A percentile compares a stretch with the other conserved stretches of the same genome.
Evolutionary conservation across 2,888 invertebrate species (phyloP).

Genomic region (Cetonia aurata): DNA sequence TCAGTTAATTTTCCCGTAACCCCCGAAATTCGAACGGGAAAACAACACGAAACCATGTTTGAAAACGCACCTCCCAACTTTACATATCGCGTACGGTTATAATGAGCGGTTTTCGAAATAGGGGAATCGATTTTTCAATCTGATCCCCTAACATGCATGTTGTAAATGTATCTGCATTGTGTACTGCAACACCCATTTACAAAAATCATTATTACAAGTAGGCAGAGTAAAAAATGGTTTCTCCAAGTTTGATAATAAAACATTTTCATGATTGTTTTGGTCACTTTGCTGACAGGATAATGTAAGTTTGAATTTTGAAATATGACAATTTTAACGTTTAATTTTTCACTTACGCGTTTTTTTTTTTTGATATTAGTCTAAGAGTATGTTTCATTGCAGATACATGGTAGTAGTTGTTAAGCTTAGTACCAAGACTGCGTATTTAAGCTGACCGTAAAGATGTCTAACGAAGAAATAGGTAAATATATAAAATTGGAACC

Average conservation of each 20-base stretch:
- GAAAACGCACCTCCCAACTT: constrained; percentile 1
- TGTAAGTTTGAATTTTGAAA: constrained; percentile 45
- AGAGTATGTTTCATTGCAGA: constrained; percentile 36
- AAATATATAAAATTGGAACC: constrained; percentile 32
- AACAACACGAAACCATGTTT: constrained; percentile 5
- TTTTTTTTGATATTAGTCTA: constrained; percentile 9
- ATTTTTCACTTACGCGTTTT: constrained; percentile 13
- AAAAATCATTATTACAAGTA: constrained; percentile 40
- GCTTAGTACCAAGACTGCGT: constrained; percentile 4
- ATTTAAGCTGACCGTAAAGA: constrained; percentile 48
- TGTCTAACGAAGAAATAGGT: constrained; percentile 49
- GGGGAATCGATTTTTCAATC: constrained; percentile 29
- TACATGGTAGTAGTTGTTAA: constrained; percentile 22
- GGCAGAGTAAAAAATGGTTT: constrained; percentile 45
- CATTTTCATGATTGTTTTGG: constrained; percentile 40
- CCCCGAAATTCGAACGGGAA: constrained; percentile 5
- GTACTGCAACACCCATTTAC: constrained; percentile 30
- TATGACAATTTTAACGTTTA: constrained; percentile 41
- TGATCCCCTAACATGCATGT: constrained; percentile 10
- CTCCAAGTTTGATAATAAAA: constrained; percentile 38
- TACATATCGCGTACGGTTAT: constrained; percentile 9
- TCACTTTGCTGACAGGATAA: constrained; percentile 37
- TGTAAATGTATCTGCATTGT: constrained; percentile 19
- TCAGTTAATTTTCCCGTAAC: not conserved
- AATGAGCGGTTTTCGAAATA: constrained; percentile 29